These are phyloP conservation scores for Corythornis leucogaster DNA, from an alignment of 2,797 vertebrate species.

Conservation along the genomic window DNA sequence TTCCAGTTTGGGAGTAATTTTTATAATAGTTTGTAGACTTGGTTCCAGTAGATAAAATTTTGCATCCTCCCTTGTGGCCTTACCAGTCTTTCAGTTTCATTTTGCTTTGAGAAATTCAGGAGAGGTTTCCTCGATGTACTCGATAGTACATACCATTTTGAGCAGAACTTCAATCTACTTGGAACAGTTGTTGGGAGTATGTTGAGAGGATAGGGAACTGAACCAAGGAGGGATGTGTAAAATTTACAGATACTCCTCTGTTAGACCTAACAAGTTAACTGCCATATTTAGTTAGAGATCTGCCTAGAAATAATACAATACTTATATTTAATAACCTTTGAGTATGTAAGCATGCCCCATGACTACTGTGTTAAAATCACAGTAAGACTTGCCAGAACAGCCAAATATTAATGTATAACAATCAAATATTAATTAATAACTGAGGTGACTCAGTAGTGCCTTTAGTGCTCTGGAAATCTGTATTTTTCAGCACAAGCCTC, in stretches of 20 bases:
- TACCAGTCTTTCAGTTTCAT: neutral
- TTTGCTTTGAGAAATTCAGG: slow-evolving; percentile 4
- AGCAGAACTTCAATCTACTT: neutral
- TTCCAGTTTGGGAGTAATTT: neutral
- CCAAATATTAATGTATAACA: neutral
- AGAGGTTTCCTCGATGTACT: neutral
- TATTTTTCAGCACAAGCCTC: neutral
- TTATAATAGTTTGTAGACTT: neutral
- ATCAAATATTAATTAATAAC: neutral
- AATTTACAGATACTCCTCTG: neutral
- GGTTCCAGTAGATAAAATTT: neutral
- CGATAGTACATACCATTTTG: neutral
- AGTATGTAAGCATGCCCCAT: neutral
- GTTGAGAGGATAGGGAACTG: neutral
- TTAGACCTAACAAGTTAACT: neutral
- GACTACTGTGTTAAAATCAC: neutral
- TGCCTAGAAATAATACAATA: neutral
- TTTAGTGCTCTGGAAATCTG: neutral
- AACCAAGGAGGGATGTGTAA: neutral
- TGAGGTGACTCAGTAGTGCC: neutral
- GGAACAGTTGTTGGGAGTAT: neutral
- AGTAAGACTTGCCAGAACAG: neutral
- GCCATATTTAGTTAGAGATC: neutral
- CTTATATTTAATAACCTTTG: neutral
- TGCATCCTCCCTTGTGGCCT: neutral